These are phyloP conservation scores for Nephrotoma guestfalica DNA, from an alignment of 2,888 invertebrate genomes.

Conservation along the genomic window DNA sequence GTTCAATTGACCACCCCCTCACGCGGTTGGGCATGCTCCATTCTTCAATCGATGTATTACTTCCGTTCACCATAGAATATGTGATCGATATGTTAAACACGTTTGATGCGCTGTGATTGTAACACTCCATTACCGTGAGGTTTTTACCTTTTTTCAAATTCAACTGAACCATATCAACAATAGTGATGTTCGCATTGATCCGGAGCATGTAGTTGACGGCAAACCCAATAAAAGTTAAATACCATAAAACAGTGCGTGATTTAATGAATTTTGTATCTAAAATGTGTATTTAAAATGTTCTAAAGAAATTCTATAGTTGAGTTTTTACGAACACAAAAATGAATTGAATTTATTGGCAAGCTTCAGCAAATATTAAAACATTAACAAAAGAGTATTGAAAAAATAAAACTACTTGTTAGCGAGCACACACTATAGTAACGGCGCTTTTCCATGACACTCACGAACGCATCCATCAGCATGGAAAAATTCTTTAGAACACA, in stretches of 20 bases:
- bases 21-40: conserved; percentile 13
- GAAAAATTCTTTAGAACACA: no score
- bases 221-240: conserved; percentile 48
- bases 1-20: conserved; percentile 5
- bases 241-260: conserved; percentile 39
- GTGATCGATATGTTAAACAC: background rate
- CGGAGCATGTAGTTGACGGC: conserved; percentile 54
- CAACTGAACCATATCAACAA: conserved; percentile 44
- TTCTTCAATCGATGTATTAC: conserved; percentile 12
- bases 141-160: conserved; percentile 10
- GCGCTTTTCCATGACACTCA: no score
- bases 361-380: no score
- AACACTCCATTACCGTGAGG: background rate
- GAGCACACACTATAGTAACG: no score
- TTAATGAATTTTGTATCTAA: background rate
- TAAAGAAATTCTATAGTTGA: no score
- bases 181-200: conserved; percentile 50
- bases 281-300: background rate
- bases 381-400: no score
- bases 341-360: no score
- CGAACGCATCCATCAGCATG: no score
- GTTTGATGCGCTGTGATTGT: background rate
- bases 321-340: no score
- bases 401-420: no score
- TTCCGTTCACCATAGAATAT: background rate